phyloP scores from a whole-genome alignment of 2,888 invertebrate genomes.

The Phaedon cochleariae region DNA sequence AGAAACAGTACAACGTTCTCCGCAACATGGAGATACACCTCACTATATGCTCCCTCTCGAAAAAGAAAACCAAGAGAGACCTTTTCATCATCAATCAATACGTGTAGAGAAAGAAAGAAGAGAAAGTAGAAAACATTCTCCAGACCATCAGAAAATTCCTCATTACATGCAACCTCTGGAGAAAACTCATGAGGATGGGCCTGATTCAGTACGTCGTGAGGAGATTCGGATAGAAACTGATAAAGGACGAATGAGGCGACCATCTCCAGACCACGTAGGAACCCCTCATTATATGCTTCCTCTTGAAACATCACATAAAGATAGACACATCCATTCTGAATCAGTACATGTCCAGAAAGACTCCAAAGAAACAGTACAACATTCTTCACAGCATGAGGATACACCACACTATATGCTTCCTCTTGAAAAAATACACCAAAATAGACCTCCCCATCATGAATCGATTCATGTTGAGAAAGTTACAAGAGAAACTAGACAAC shows the following conservation, averaged over 20 bases:
- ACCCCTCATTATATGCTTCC: slow-evolving; percentile 57
- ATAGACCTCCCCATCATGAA: neutral
- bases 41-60: slow-evolving; percentile 23
- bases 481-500: neutral
- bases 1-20: neutral
- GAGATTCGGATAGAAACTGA: neutral
- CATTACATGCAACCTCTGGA: slow-evolving; percentile 57
- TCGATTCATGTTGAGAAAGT: neutral
- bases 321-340: neutral
- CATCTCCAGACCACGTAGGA: slow-evolving; percentile 41
- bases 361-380: slow-evolving; percentile 20
- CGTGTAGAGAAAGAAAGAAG: neutral
- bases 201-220: no score
- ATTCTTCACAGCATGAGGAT: slow-evolving; percentile 38
- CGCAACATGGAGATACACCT: slow-evolving; percentile 14
- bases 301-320: slow-evolving; percentile 45
- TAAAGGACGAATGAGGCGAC: neutral
- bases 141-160: slow-evolving; percentile 47
- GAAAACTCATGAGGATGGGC: slow-evolving; percentile 33
- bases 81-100: neutral
- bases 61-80: slow-evolving; percentile 3
- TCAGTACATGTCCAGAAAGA: slow-evolving; percentile 33
- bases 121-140: neutral
- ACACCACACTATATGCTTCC: slow-evolving; percentile 52
- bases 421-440: slow-evolving; percentile 47